Evolutionary conservation across 1,140 invertebrate genomes (phyloP).

Genomic region (Hestina assimilis): DNA sequence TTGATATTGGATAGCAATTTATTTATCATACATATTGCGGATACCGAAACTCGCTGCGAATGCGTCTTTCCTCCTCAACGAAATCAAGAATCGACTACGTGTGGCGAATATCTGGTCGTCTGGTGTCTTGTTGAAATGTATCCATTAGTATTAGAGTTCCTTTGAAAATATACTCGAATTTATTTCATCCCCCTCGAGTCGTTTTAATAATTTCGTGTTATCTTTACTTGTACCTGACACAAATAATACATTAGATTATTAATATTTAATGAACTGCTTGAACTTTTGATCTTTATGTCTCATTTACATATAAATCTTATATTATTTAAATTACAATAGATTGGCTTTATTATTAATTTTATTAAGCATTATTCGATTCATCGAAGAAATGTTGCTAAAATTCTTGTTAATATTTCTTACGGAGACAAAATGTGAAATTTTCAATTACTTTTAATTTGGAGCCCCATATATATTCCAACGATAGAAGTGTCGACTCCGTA

Average conservation of each 20-base stretch:
- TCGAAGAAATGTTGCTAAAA: too few species aligned
- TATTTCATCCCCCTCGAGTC: constrained; percentile 15
- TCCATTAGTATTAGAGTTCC: constrained; percentile 36
- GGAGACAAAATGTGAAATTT: too few species aligned
- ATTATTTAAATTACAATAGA: too few species aligned
- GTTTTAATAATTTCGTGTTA: constrained; percentile 8
- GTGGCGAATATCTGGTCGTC: constrained; percentile 50
- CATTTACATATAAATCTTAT: too few species aligned
- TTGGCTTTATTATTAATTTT: too few species aligned
- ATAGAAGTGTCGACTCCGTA: too few species aligned
- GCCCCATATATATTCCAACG: too few species aligned
- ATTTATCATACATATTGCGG: constrained; percentile 78
- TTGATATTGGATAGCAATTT: constrained; percentile 78
- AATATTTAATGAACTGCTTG: neutral
- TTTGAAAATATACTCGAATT: constrained; percentile 25
- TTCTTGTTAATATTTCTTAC: too few species aligned
- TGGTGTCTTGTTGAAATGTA: constrained; percentile 36
- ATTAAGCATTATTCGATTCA: too few species aligned
- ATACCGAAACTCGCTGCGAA: constrained; percentile 56
- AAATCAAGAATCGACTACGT: constrained; percentile 72
- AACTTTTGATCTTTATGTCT: too few species aligned
- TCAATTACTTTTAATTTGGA: too few species aligned
- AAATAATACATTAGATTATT: constrained; percentile 1
- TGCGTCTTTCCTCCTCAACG: constrained; percentile 63
- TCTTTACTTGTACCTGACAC: neutral